A percentile compares a stretch with the other conserved stretches of the same genome.
phyloP scores from a whole-genome alignment of 2,888 invertebrate genomes.

The Tinea pellionella region DNA sequence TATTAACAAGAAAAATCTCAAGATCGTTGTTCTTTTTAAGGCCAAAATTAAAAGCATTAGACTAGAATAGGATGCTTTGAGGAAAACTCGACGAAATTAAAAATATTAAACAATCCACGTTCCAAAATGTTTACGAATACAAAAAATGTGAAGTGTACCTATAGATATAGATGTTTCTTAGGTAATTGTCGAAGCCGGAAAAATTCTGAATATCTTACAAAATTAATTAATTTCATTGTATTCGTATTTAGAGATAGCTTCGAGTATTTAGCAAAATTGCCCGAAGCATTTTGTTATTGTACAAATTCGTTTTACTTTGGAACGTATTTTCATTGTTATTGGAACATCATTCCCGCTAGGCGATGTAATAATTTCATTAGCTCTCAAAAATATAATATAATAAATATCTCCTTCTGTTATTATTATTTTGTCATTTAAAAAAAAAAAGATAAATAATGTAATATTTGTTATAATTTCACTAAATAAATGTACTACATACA shows the following conservation, averaged over 20 bases:
- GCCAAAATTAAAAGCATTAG: constrained; percentile 11
- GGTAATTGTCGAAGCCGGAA: not conserved
- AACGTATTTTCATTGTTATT: not conserved
- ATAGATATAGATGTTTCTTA: not conserved
- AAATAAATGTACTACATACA: no score
- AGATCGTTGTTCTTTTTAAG: constrained; percentile 5
- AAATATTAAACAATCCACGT: constrained; percentile 12
- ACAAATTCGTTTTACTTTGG: not conserved
- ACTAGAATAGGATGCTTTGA: constrained; percentile 1
- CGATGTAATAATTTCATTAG: not conserved
- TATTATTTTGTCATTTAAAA: no score
- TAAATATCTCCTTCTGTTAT: not conserved
- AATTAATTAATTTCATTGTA: constrained; percentile 3
- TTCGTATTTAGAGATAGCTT: not conserved
- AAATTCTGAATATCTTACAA: not conserved
- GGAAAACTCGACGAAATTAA: constrained; percentile 10
- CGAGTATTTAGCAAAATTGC: not conserved
- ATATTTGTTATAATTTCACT: no score
- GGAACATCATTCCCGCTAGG: not conserved
- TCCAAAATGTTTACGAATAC: not conserved
- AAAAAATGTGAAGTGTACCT: not conserved
- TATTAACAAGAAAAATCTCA: not conserved
- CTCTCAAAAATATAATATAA: not conserved
- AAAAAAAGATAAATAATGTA: no score
- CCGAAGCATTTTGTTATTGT: not conserved